Conservation (phyloP, 1,140 invertebrate species). For the Uloborus diversus region DNA sequence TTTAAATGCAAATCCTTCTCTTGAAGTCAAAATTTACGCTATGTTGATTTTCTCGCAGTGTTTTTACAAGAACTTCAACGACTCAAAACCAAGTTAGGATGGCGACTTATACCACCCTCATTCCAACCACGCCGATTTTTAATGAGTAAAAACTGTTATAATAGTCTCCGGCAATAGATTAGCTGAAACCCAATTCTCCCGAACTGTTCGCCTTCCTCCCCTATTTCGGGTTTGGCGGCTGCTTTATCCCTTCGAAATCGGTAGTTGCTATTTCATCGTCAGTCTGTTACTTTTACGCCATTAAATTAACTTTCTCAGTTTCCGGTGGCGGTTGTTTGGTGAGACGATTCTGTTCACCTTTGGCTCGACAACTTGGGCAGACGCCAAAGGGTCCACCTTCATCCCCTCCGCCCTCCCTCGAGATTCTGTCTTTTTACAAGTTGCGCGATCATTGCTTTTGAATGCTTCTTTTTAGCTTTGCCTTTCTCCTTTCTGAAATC, state of each 20-base stretch:
- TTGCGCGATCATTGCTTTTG: constrained; percentile 18
- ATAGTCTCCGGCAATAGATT: too few relatives aligned
- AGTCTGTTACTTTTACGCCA: constrained; percentile 19
- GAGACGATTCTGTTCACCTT: constrained; percentile 35
- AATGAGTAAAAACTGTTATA: too few relatives aligned
- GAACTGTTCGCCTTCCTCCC: background rate
- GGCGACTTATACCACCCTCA: too few relatives aligned
- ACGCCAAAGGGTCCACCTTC: constrained; percentile 4
- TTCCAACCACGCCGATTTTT: too few relatives aligned
- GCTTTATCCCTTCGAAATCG: background rate
- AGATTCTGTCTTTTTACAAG: constrained; percentile 12
- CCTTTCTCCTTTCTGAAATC: background rate
- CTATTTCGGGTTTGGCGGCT: too few relatives aligned
- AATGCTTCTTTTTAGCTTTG: constrained; percentile 10
- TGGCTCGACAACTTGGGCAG: constrained; percentile 18
- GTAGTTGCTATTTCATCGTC: too few relatives aligned
- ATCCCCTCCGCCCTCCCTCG: background rate
- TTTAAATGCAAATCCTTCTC: too few relatives aligned
- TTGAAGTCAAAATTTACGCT: too few relatives aligned
- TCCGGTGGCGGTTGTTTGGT: constrained; percentile 32
- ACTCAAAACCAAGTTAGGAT: too few relatives aligned
- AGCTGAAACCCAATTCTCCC: too few relatives aligned
- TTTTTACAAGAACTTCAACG: too few relatives aligned
- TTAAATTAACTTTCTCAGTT: constrained; percentile 42
- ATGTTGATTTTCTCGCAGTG: too few relatives aligned